Conservation (phyloP, 2,113 vertebrate species). For the Ceyx melanurus region DNA sequence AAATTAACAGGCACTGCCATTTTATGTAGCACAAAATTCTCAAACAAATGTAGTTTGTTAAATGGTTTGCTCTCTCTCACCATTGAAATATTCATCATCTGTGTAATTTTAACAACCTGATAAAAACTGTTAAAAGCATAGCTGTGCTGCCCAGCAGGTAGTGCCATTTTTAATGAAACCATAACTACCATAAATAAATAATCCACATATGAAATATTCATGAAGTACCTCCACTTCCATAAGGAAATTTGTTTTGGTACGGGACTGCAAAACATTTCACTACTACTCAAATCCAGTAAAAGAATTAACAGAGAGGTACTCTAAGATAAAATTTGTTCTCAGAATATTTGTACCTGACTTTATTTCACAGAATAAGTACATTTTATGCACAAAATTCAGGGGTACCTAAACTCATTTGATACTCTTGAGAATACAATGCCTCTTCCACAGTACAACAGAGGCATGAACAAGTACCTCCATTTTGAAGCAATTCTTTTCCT, state of each 20-base stretch:
- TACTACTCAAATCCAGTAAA: not conserved
- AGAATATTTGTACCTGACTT: not conserved
- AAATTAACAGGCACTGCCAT: conserved; percentile 54
- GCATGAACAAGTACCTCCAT: not conserved
- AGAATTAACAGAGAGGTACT: not conserved
- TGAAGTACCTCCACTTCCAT: conserved; percentile 28
- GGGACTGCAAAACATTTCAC: not conserved
- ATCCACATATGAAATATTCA: conserved; percentile 75
- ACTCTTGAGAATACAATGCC: not conserved
- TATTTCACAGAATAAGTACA: not conserved
- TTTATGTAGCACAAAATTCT: conserved; percentile 49
- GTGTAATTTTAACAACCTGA: conserved; percentile 76
- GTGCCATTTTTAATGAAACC: conserved; percentile 77
- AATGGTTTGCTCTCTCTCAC: conserved; percentile 69
- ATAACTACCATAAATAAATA: conserved; percentile 76
- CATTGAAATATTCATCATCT: conserved; percentile 81
- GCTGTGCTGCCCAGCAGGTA: conserved; percentile 75
- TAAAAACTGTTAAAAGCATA: conserved; percentile 82
- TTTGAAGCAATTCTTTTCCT: not conserved
- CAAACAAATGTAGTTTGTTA: conserved; percentile 45
- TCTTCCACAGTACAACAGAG: not conserved
- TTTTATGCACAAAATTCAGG: not conserved
- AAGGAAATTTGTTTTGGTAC: conserved; percentile 12
- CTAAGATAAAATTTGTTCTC: not conserved
- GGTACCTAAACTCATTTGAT: not conserved